phyloP scores from a whole-genome alignment of 2,888 invertebrate species.

The Tanytarsus gracilentus region DNA sequence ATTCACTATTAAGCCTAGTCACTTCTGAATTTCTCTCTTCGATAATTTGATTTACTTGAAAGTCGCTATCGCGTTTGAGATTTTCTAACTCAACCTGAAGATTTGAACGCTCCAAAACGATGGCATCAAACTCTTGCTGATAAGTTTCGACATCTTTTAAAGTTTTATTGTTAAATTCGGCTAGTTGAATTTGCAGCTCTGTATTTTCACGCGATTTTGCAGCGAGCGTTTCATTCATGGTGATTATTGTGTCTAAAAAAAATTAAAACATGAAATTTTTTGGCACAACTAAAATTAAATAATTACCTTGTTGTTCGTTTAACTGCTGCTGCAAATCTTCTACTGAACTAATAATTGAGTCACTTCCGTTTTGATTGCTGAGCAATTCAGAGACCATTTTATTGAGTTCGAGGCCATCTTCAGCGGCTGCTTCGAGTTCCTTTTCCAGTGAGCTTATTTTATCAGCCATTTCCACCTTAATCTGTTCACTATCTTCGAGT shows the following conservation, averaged over 20 bases:
- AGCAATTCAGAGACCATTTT: slow-evolving; percentile 57
- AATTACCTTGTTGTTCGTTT: slow-evolving; percentile 52
- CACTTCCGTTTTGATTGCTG: slow-evolving; percentile 57
- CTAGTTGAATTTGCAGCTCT: slow-evolving; percentile 43
- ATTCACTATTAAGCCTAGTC: slow-evolving; percentile 37
- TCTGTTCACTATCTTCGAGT: slow-evolving; percentile 47
- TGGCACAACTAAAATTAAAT: not conserved
- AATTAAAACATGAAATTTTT: not conserved
- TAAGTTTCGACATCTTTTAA: slow-evolving; percentile 50
- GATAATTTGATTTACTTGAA: slow-evolving; percentile 37
- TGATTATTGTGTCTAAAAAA: slow-evolving; percentile 44
- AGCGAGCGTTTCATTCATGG: slow-evolving; percentile 46
- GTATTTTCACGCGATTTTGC: slow-evolving; percentile 49
- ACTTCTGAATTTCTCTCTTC: slow-evolving; percentile 40
- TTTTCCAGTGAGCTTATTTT: slow-evolving; percentile 59
- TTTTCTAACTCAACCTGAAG: slow-evolving; percentile 37
- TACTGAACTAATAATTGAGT: slow-evolving; percentile 53
- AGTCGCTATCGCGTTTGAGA: slow-evolving; percentile 38
- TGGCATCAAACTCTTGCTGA: slow-evolving; percentile 47
- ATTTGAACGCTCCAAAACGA: slow-evolving; percentile 43
- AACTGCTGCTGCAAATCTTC: slow-evolving; percentile 57
- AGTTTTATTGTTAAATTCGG: slow-evolving; percentile 45
- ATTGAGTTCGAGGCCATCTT: slow-evolving; percentile 67
- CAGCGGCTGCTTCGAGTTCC: slow-evolving; percentile 71
- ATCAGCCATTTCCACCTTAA: slow-evolving; percentile 51